Conservation (phyloP, 2,888 invertebrate genomes). For the Scaeva pyrastri region DNA sequence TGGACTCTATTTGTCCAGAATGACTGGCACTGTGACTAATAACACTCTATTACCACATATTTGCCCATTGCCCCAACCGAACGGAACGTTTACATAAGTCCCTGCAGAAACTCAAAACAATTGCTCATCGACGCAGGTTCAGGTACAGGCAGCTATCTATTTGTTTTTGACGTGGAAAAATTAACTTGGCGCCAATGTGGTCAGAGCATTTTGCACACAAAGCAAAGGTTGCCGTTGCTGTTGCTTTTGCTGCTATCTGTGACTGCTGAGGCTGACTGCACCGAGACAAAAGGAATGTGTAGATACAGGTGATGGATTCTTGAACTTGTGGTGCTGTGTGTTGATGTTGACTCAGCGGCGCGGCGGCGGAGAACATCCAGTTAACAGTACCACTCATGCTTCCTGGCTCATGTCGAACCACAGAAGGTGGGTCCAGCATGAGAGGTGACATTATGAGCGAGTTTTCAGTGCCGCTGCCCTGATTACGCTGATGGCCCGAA, state of each 20-base stretch:
- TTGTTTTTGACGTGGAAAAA: not conserved
- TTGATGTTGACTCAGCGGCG: conserved; percentile 57
- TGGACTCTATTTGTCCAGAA: conserved; percentile 49
- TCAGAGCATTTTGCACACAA: conserved; percentile 64
- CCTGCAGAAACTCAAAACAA: conserved; percentile 47
- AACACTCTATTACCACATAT: conserved; percentile 39
- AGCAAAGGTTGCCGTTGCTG: conserved; percentile 16
- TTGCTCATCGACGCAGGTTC: conserved; percentile 37
- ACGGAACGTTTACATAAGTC: conserved; percentile 40
- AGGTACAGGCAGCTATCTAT: not conserved
- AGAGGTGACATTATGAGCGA: conserved; percentile 70
- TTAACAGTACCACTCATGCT: conserved; percentile 39
- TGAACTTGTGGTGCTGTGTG: conserved; percentile 18
- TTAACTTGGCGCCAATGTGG: conserved; percentile 62
- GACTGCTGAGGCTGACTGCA: conserved; percentile 34
- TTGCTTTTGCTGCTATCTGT: not conserved
- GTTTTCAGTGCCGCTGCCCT: conserved; percentile 41
- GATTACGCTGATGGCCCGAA: conserved; percentile 59
- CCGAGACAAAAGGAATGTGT: conserved; percentile 65
- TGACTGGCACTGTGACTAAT: conserved; percentile 72
- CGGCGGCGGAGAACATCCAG: not conserved
- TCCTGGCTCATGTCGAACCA: conserved; percentile 6
- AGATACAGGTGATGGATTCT: conserved; percentile 74
- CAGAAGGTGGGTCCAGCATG: not conserved
- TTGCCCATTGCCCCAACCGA: conserved; percentile 25